A percentile compares a stretch with the other conserved stretches of the same genome.
Conservation (phyloP, 2,888 invertebrate species). For the Dendrolimus houi region DNA sequence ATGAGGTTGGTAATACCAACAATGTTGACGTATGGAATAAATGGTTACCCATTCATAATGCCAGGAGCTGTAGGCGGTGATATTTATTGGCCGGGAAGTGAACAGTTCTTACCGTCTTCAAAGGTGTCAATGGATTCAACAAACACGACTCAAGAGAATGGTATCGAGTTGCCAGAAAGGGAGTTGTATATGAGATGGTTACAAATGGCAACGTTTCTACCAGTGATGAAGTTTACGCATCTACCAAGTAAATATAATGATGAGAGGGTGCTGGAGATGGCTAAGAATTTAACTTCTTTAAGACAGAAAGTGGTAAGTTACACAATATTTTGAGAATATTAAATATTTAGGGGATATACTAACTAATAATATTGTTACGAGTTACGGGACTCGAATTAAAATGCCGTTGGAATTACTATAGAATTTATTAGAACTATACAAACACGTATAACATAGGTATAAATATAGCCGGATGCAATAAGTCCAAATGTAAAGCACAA, state of each 20-base stretch:
- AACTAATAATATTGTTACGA: too few species aligned
- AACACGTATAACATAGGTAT: too few species aligned
- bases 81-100: conserved; percentile 78
- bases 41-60: conserved; percentile 95
- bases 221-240: conserved; percentile 93
- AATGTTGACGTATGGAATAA: conserved; percentile 89
- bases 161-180: conserved; percentile 79
- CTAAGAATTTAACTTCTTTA: conserved; percentile 83
- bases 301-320: conserved; percentile 81
- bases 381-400: too few species aligned
- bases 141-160: conserved; percentile 54
- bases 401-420: too few species aligned
- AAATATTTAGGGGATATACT: too few species aligned
- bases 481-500: too few species aligned
- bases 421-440: too few species aligned
- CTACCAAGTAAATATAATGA: conserved; percentile 93
- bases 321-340: too few species aligned
- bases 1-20: conserved; percentile 89
- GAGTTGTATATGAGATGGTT: conserved; percentile 94
- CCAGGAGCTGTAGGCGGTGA: conserved; percentile 97
- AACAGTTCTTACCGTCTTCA: conserved; percentile 71
- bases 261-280: conserved; percentile 84
- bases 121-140: conserved; percentile 53
- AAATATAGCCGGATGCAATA: too few species aligned
- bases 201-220: conserved; percentile 92